Percentiles rank a stretch among this genome's conserved stretches.
phyloP scores from a whole-genome alignment of 2,113 vertebrate species.

The Aplodontia rufa region DNA sequence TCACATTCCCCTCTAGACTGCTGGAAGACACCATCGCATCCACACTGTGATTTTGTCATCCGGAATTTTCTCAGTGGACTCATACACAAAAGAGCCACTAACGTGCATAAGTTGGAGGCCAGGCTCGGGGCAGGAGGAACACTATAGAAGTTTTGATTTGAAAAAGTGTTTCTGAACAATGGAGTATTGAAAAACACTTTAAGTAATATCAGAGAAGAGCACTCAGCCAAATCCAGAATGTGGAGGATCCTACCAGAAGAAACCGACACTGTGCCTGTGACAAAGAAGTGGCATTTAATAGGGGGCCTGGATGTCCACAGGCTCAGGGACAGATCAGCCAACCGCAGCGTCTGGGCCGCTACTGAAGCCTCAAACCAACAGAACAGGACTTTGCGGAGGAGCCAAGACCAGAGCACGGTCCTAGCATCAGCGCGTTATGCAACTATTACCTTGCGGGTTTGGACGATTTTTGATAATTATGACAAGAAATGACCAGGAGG shows the following conservation, averaged over 20 bases:
- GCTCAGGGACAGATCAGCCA: not conserved
- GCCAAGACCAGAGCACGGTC: not conserved
- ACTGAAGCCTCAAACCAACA: not conserved
- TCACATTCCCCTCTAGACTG: not conserved
- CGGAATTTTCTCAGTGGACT: not conserved
- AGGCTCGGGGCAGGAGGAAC: not conserved
- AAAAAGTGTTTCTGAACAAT: constrained; percentile 25
- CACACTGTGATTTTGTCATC: not conserved
- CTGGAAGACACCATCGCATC: not conserved
- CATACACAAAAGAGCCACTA: not conserved
- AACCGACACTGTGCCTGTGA: not conserved
- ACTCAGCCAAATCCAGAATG: not conserved
- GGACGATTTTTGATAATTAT: not conserved
- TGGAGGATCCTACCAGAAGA: not conserved
- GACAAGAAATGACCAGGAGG: not conserved
- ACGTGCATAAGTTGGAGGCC: not conserved
- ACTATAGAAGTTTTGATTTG: not conserved
- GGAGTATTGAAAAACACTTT: not conserved
- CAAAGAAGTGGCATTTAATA: not conserved
- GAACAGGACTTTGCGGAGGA: too few relatives aligned
- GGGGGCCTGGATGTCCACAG: not conserved
- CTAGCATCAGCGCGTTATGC: not conserved
- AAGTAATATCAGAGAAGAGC: not conserved
- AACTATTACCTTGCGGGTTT: not conserved
- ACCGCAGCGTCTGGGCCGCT: not conserved